These are phyloP conservation scores for Choristoneura rosaceana DNA, from an alignment of 2,888 invertebrate species.

Conservation along the genomic window DNA sequence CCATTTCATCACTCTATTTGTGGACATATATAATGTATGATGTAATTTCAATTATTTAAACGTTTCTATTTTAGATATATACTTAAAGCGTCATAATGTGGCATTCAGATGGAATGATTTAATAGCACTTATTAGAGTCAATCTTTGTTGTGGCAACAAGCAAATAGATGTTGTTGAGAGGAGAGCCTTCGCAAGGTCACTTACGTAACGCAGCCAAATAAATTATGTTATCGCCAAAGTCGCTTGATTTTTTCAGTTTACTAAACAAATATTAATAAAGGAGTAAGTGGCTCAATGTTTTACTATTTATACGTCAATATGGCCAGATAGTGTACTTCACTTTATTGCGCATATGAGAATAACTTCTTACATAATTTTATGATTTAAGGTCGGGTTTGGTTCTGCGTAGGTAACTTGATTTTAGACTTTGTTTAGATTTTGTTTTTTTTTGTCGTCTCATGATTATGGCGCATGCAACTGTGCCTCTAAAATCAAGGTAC, in stretches of 20 bases:
- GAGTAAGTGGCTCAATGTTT: too few relatives aligned
- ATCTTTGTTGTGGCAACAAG: conserved; percentile 2
- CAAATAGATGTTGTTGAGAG: background rate
- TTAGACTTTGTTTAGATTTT: too few relatives aligned
- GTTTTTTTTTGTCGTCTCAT: too few relatives aligned
- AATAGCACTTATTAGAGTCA: background rate
- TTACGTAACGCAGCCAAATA: background rate
- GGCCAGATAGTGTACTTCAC: background rate
- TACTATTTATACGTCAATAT: background rate
- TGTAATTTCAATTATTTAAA: too few relatives aligned
- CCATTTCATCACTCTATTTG: too few relatives aligned
- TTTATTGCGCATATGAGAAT: background rate
- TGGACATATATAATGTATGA: too few relatives aligned
- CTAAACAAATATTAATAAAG: background rate
- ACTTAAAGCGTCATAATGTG: background rate
- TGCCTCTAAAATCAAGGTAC: too few relatives aligned
- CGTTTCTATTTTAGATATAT: too few relatives aligned
- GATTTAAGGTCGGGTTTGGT: too few relatives aligned
- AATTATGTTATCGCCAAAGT: background rate
- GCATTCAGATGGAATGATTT: background rate
- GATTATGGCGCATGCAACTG: too few relatives aligned
- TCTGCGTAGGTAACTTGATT: too few relatives aligned
- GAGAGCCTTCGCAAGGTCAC: conserved; percentile 16
- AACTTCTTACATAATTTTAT: too few relatives aligned
- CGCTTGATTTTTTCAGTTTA: background rate